A percentile compares a stretch with the other conserved stretches of the same genome.
These are phyloP conservation scores for Mellivora capensis DNA, from an alignment of 2,113 vertebrate species.

Conservation along the genomic window DNA sequence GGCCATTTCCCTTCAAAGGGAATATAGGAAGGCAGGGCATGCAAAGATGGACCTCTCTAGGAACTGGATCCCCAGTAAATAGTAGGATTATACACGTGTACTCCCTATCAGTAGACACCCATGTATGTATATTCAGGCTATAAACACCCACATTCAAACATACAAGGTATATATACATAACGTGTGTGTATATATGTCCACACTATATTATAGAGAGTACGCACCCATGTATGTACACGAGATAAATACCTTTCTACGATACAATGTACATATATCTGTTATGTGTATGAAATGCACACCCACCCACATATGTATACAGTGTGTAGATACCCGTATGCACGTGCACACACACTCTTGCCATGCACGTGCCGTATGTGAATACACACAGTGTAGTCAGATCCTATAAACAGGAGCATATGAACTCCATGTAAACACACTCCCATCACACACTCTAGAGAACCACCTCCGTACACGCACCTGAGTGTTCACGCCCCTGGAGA, in stretches of 20 bases:
- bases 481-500: not conserved
- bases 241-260: not conserved
- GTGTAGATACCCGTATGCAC: not conserved
- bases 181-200: not conserved
- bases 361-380: not conserved
- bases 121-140: not conserved
- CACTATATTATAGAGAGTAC: no score
- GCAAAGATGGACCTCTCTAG: not conserved
- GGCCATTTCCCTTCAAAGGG: not conserved
- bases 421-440: not conserved
- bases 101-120: not conserved
- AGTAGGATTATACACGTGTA: no score
- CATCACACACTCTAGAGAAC: not conserved
- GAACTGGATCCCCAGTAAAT: not conserved
- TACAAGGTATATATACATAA: not conserved
- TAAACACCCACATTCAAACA: not conserved
- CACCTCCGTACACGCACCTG: accelerated
- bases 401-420: not conserved
- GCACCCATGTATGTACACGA: not conserved
- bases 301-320: not conserved
- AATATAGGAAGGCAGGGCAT: not conserved
- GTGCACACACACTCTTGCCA: not conserved
- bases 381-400: not conserved
- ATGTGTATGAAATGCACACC: not conserved
- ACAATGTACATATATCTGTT: not conserved